Conservation (phyloP, 2,888 invertebrate species). For the Athalia cordata region DNA sequence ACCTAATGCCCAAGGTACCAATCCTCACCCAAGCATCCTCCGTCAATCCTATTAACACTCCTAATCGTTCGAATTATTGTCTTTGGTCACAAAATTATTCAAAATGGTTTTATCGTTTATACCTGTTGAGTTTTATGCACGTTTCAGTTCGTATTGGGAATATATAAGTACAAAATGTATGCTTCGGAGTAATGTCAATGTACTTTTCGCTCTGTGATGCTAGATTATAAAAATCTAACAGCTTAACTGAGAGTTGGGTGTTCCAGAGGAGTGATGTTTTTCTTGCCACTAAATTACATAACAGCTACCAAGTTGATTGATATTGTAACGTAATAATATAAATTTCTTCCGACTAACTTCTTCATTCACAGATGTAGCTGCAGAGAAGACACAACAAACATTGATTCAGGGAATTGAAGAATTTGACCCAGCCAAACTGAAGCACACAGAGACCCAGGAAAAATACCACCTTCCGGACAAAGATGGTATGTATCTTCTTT, state of each 20-base stretch:
- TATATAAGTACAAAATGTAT: background rate
- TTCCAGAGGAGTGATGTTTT: constrained; percentile 2
- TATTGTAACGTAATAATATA: background rate
- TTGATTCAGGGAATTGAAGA: constrained; percentile 90
- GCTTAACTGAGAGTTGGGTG: constrained; percentile 1
- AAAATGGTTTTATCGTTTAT: background rate
- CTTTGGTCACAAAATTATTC: constrained; percentile 1
- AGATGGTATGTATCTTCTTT: constrained; percentile 81
- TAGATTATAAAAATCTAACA: constrained; percentile 2
- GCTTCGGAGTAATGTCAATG: background rate
- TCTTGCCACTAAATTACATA: constrained; percentile 6
- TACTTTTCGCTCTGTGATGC: background rate
- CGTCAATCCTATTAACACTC: constrained; percentile 34
- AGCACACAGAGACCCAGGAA: constrained; percentile 93
- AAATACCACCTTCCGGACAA: constrained; percentile 95
- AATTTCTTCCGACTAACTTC: background rate
- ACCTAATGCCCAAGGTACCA: constrained; percentile 88
- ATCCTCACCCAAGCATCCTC: constrained; percentile 40
- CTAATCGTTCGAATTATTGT: constrained; percentile 26
- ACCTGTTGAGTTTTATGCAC: constrained; percentile 20
- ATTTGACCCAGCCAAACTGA: constrained; percentile 88
- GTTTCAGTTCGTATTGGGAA: background rate
- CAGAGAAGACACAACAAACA: constrained; percentile 88
- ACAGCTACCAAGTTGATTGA: background rate
- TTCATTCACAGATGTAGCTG: constrained; percentile 84